Percentiles rank a stretch among this genome's conserved stretches.
Evolutionary conservation across 2,113 vertebrate genomes (phyloP).

Genomic region (Strix aluco): DNA sequence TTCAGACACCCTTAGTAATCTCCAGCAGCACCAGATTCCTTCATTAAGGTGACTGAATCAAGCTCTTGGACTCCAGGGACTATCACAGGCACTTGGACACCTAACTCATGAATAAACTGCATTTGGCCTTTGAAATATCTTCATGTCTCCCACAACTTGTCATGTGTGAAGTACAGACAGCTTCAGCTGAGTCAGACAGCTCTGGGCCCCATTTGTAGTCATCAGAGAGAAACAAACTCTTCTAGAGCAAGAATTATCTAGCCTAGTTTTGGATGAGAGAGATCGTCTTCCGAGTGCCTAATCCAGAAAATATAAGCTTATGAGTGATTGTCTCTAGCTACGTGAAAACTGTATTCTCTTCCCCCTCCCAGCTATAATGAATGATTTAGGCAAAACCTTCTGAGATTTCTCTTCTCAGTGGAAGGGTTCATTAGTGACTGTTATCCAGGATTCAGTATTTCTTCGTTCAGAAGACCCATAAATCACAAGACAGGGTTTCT

Average conservation of each 20-base stretch:
- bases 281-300: background rate
- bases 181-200: background rate
- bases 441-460: background rate
- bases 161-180: background rate
- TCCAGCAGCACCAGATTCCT: background rate
- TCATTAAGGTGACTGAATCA: background rate
- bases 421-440: background rate
- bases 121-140: background rate
- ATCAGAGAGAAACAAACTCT: background rate
- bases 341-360: background rate
- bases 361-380: background rate
- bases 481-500: background rate
- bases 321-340: background rate
- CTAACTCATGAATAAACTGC: background rate
- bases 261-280: background rate
- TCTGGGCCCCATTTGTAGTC: background rate
- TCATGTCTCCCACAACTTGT: background rate
- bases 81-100: background rate
- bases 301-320: background rate
- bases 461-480: background rate
- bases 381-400: background rate
- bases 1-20: background rate
- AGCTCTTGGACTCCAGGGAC: background rate
- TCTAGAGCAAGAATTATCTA: background rate
- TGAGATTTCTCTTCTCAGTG: background rate